phyloP scores from a whole-genome alignment of 2,113 vertebrate species.

The Aphyosemion australe region DNA sequence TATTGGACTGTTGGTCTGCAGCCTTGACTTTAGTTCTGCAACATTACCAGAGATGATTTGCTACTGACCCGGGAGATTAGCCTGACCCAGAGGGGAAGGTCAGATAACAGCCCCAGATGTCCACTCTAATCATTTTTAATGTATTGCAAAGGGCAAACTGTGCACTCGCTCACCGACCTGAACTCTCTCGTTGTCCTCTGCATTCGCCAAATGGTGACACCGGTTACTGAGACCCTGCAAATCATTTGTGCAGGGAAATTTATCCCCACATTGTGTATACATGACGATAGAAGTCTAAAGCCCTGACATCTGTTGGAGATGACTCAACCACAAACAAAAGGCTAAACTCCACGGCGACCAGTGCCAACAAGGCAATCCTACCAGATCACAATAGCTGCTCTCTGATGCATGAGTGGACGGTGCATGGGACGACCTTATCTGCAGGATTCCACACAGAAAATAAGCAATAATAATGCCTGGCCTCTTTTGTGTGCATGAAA shows the following conservation, averaged over 20 bases:
- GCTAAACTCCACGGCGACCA: constrained; percentile 24
- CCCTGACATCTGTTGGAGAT: constrained; percentile 38
- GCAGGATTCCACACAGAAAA: constrained; percentile 53
- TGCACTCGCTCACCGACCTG: constrained; percentile 8
- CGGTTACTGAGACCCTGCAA: constrained; percentile 41
- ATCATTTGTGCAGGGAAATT: constrained; percentile 53
- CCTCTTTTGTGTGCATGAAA: constrained; percentile 57
- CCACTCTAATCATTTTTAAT: constrained; percentile 54
- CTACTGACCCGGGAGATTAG: constrained; percentile 64
- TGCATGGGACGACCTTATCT: constrained; percentile 61
- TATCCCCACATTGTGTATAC: constrained; percentile 47
- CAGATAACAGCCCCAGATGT: constrained; percentile 44
- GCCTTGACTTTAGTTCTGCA: constrained; percentile 50
- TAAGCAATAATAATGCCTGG: constrained; percentile 57
- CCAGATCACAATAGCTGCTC: constrained; percentile 56
- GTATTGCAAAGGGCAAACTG: constrained; percentile 28
- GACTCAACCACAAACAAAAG: constrained; percentile 49
- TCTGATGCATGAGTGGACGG: constrained; percentile 25
- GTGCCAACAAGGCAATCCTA: constrained; percentile 52
- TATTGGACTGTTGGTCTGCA: constrained; percentile 7
- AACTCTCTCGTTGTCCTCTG: neutral
- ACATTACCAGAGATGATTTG: constrained; percentile 59
- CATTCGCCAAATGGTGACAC: constrained; percentile 31
- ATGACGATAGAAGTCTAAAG: constrained; percentile 44
- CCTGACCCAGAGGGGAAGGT: constrained; percentile 45